phyloP scores from a whole-genome alignment of 1,140 invertebrate genomes.

The Thalassaphorura encarpata region DNA sequence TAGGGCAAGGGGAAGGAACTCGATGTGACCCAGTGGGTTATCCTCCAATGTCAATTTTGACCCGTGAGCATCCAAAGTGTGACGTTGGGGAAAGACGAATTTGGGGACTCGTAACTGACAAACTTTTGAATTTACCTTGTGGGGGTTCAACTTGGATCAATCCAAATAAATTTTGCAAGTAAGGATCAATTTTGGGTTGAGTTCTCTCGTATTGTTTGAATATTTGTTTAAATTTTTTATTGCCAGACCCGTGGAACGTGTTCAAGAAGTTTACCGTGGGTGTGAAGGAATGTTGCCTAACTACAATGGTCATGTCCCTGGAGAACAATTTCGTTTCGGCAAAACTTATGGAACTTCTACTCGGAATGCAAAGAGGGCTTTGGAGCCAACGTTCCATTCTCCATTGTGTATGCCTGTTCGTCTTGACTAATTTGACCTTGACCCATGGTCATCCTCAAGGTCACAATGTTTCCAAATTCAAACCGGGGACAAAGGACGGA shows the following conservation, averaged over 20 bases:
- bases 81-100: constrained; percentile 17
- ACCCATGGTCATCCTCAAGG: background rate
- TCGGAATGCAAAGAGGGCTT: constrained; percentile 18
- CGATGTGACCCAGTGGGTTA: background rate
- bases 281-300: constrained; percentile 30
- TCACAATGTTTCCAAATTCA: no score
- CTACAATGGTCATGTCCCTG: constrained; percentile 29
- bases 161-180: constrained; percentile 5
- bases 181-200: background rate
- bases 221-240: background rate
- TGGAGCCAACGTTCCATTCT: constrained; percentile 6
- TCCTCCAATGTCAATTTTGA: constrained; percentile 4
- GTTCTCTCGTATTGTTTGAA: background rate
- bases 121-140: constrained; percentile 7
- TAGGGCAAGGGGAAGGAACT: background rate
- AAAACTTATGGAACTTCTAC: constrained; percentile 24
- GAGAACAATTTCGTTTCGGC: constrained; percentile 23
- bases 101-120: constrained; percentile 21
- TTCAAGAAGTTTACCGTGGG: constrained; percentile 22
- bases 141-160: no score
- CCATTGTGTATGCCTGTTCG: constrained; percentile 16
- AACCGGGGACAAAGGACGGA: no score
- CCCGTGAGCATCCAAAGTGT: constrained; percentile 8
- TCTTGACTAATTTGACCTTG: background rate
- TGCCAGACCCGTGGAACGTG: constrained; percentile 7